Base-by-base conservation (phyloP, 2,797 vertebrate genomes). In the Nannoperca obscura region DNA sequence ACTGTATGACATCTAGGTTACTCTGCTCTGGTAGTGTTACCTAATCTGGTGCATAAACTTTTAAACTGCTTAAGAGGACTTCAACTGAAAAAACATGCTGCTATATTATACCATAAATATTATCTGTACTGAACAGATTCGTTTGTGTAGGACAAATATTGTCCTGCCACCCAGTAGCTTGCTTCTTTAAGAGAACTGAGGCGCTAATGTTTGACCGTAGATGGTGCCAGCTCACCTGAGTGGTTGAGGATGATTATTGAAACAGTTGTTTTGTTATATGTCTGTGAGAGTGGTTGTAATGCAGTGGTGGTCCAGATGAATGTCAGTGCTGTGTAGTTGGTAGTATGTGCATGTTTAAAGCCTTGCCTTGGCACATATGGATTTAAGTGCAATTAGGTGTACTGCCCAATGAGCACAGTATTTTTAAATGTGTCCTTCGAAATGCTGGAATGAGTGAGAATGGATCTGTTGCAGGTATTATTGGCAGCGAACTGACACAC, bases 331-430 rank as follows among this genome's bases (percentile, higher is more conserved):
- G 66, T 78, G 69, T 86, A 86, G 70, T 82, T 76, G 53, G 53
- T 81, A 69, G 44, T 79, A 80, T 63, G 77, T 83, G 78, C 82
- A 87, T 87, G 80, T 78, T 78, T 74, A 86, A 82, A 80, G 63
- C 68, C 58, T 88, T 62, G 60, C 73, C 74, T 82, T 76, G 58
- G 80, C 80, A 86, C 80, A 78, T 47, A 46, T 82, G 81, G 70
- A 84, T 78, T 80, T 62, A 93, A 92, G 91, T 93, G 90, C 91
- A 93, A 91, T 93, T 91, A 80, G 81, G 58, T 89, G 68, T 78
- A 83, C 70, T 69, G 66, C 77, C 83, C 82, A 63, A 27, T 72
- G 32, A 86, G 72, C 83, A 86, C 78, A 88, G 38, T 68, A 62
- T 76, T 73, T 73, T 60, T 38, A 85, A 63, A 79, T 68, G 17